phyloP scores from a whole-genome alignment of 1,140 invertebrate species.

The Drosophila malerkotliana region DNA sequence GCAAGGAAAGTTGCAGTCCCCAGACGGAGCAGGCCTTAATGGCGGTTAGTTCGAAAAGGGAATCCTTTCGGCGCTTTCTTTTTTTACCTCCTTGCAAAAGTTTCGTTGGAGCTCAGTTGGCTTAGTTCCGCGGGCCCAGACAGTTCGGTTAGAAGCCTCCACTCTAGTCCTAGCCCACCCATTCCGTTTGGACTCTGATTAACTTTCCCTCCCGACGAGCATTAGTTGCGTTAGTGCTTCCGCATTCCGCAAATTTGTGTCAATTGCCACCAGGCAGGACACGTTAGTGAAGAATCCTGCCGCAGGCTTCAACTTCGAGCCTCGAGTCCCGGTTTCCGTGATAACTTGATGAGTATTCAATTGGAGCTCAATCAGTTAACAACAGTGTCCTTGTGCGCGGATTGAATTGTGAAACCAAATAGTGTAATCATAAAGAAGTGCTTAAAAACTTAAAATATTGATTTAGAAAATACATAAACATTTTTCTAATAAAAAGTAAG shows the following conservation, averaged over 20 bases:
- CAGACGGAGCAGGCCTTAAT: slow-evolving; percentile 48
- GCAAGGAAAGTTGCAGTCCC: slow-evolving; percentile 45
- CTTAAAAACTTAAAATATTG: neutral
- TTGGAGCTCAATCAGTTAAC: slow-evolving; percentile 75
- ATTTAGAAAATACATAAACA: neutral
- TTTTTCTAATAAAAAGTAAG: slow-evolving; percentile 39
- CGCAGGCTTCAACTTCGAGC: slow-evolving; percentile 1
- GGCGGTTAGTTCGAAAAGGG: slow-evolving; percentile 56
- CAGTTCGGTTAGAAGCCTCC: slow-evolving; percentile 44
- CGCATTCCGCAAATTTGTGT: slow-evolving; percentile 76
- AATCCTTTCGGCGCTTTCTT: slow-evolving; percentile 33
- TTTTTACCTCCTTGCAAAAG: slow-evolving; percentile 36
- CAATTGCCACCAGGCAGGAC: slow-evolving; percentile 62
- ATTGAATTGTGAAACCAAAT: slow-evolving; percentile 26
- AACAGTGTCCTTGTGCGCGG: slow-evolving; percentile 53
- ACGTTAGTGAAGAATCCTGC: slow-evolving; percentile 22
- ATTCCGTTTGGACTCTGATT: slow-evolving; percentile 20
- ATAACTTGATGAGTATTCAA: slow-evolving; percentile 71
- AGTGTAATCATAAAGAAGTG: neutral
- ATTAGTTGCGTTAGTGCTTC: slow-evolving; percentile 67
- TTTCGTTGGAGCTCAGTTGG: slow-evolving; percentile 59
- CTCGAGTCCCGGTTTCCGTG: slow-evolving; percentile 35
- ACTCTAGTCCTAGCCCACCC: neutral
- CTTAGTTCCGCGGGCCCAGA: slow-evolving; percentile 43
- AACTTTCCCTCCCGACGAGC: slow-evolving; percentile 43